Percentiles rank a stretch among this genome's conserved stretches.
Evolutionary conservation across 2,113 vertebrate species (phyloP).

Genomic region (Propithecus coquereli): DNA sequence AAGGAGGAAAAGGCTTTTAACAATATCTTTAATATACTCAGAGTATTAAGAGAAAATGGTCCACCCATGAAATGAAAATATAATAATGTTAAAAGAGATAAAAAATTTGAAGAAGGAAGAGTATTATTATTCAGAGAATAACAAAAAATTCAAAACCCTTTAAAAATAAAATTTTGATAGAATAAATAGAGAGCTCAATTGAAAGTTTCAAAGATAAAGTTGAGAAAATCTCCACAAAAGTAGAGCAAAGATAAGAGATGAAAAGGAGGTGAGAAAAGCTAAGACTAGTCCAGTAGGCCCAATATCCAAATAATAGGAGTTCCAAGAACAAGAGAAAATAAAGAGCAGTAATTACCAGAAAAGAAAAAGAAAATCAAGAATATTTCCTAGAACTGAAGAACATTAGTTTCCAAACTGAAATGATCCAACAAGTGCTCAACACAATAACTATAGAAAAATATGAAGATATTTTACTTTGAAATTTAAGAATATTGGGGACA

Average conservation of each 20-base stretch:
- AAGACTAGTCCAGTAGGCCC: not conserved
- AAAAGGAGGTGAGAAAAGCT: not conserved
- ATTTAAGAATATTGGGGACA: not conserved
- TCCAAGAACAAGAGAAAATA: not conserved
- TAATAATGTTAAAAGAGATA: not conserved
- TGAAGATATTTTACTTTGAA: not conserved
- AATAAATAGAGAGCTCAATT: not conserved
- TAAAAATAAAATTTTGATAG: not conserved
- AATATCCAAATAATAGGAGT: not conserved
- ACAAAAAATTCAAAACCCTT: not conserved
- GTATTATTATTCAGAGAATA: not conserved
- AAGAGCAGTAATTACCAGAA: not conserved
- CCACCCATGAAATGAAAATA: not conserved
- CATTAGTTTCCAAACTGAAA: not conserved
- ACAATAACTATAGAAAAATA: not conserved
- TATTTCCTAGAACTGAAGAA: not conserved
- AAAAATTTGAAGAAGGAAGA: not conserved
- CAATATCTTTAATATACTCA: not conserved
- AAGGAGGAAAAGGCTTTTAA: not conserved
- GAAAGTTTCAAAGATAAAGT: not conserved
- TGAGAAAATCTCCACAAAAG: not conserved
- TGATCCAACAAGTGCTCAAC: not conserved
- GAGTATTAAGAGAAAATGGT: not conserved
- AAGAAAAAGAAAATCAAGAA: not conserved
- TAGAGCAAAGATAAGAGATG: not conserved